Conservation (phyloP, 2,797 vertebrate species). For the Spea hammondii region DNA sequence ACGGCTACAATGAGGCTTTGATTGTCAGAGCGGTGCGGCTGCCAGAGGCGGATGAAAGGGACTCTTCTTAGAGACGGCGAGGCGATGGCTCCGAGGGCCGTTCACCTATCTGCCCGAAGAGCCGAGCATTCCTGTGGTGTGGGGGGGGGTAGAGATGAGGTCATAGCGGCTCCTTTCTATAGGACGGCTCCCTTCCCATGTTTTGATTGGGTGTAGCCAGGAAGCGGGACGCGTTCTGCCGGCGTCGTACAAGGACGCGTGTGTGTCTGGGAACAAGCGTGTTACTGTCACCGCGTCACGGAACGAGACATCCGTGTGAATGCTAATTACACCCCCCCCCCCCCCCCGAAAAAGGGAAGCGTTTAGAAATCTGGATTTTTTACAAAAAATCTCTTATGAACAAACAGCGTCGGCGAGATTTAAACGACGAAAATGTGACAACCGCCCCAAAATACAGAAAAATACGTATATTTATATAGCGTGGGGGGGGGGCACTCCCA, state of each 20-base stretch:
- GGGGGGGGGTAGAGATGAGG: slow-evolving; percentile 26
- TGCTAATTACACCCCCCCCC: too few species aligned
- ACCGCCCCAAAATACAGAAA: too few species aligned
- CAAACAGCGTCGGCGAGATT: too few species aligned
- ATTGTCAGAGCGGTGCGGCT: background rate
- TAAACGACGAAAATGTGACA: too few species aligned
- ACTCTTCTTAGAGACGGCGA: background rate
- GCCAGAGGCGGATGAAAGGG: slow-evolving; percentile 15
- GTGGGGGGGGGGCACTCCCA: too few species aligned
- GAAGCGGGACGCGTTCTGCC: slow-evolving; percentile 6
- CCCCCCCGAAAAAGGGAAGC: too few species aligned
- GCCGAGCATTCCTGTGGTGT: slow-evolving; percentile 45
- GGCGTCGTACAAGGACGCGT: slow-evolving; percentile 22
- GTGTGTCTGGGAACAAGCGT: slow-evolving; percentile 38
- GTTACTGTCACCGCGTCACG: slow-evolving; percentile 15
- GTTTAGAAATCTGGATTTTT: too few species aligned
- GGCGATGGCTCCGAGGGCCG: background rate
- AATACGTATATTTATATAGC: too few species aligned
- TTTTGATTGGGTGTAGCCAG: slow-evolving; percentile 36
- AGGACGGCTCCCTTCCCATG: slow-evolving; percentile 3
- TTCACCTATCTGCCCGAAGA: slow-evolving; percentile 3
- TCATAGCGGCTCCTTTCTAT: slow-evolving; percentile 37
- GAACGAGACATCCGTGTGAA: background rate
- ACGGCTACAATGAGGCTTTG: background rate
- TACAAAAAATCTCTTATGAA: too few species aligned